Evolutionary conservation across 2,113 vertebrate genomes (phyloP).

Genomic region (Gorsachius goisagi): DNA sequence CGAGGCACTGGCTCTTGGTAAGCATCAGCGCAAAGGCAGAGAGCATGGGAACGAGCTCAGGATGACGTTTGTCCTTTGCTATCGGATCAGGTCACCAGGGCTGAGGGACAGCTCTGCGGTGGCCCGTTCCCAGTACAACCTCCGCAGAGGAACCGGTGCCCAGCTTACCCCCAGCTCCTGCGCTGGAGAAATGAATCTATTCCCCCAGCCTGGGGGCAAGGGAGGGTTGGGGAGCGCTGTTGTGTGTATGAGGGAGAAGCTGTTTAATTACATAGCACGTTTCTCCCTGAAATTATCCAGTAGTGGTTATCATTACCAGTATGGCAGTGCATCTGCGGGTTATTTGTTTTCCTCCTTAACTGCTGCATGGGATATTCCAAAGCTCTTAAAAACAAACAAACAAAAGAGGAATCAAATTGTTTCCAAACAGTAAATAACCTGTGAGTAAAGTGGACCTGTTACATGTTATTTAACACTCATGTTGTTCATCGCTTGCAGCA

Average conservation of each 20-base stretch:
- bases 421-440: not conserved
- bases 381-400: not conserved
- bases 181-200: not conserved
- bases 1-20: too few species aligned
- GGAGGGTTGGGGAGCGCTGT: rapidly evolving
- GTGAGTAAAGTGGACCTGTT: not conserved
- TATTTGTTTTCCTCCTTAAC: not conserved
- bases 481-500: not conserved
- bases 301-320: too few species aligned
- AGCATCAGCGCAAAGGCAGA: not conserved
- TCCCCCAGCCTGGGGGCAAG: not conserved
- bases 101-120: not conserved
- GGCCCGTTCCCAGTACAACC: not conserved
- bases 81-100: rapidly evolving
- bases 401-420: not conserved
- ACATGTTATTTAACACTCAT: not conserved
- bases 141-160: not conserved
- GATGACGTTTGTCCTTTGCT: not conserved
- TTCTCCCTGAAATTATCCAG: not conserved
- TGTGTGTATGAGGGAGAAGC: rapidly evolving
- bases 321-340: not conserved
- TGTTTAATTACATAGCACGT: not conserved
- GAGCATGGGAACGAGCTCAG: not conserved
- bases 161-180: not conserved
- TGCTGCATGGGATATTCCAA: not conserved